phyloP scores from a whole-genome alignment of 1,140 invertebrate species.

The Lutraria rhynchaena region DNA sequence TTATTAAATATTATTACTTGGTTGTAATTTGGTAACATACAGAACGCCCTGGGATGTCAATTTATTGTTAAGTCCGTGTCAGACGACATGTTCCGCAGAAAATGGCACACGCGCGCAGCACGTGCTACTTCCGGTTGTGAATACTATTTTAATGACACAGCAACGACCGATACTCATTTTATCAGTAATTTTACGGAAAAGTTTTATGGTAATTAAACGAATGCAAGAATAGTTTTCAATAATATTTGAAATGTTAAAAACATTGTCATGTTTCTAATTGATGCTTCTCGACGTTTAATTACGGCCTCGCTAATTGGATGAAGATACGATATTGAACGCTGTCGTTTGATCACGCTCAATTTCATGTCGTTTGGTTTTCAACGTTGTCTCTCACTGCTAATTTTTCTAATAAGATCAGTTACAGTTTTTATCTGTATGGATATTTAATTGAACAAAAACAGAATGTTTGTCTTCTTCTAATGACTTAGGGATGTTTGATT shows the following conservation, averaged over 20 bases:
- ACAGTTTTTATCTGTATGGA: neutral
- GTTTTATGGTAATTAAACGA: constrained; percentile 52
- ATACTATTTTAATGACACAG: constrained; percentile 41
- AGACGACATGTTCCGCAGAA: constrained; percentile 37
- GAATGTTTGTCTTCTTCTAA: neutral
- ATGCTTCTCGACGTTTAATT: constrained; percentile 39
- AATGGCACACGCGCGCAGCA: constrained; percentile 39
- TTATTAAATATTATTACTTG: constrained; percentile 49
- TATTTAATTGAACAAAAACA: neutral
- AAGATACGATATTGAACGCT: constrained; percentile 22
- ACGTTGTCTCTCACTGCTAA: too few species aligned
- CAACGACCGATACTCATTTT: constrained; percentile 38
- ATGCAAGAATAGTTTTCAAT: constrained; percentile 45
- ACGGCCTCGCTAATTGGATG: constrained; percentile 28
- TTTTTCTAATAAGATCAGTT: too few species aligned
- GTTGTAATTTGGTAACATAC: constrained; percentile 33
- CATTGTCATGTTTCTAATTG: constrained; percentile 33
- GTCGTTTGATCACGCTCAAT: neutral
- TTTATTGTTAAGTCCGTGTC: constrained; percentile 47
- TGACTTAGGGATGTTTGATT: neutral
- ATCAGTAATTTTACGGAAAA: constrained; percentile 40
- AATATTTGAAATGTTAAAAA: constrained; percentile 46
- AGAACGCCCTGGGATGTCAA: constrained; percentile 50
- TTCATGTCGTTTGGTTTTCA: constrained; percentile 20
- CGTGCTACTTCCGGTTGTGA: constrained; percentile 29